phyloP scores from a whole-genome alignment of 2,797 vertebrate genomes.

The Falco rusticolus region DNA sequence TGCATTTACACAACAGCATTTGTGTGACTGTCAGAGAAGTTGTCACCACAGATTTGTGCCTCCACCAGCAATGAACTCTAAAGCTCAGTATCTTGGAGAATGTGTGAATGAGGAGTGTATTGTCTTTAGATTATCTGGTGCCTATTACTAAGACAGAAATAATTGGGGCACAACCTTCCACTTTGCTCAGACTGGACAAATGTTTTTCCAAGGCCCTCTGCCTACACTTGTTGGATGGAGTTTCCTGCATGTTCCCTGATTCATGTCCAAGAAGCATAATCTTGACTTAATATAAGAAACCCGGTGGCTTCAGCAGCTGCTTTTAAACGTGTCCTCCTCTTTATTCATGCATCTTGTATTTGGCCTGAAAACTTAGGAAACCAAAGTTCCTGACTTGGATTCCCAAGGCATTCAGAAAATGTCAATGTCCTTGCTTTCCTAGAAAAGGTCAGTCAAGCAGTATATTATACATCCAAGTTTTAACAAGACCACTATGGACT shows the following conservation, averaged over 20 bases:
- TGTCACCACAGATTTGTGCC: background rate
- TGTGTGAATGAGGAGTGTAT: background rate
- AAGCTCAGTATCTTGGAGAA: background rate
- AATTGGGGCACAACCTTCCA: background rate
- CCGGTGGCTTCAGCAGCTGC: background rate
- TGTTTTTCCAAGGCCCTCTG: background rate
- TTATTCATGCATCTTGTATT: background rate
- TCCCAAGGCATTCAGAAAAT: background rate
- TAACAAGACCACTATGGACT: slow-evolving; percentile 53
- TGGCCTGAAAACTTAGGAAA: background rate
- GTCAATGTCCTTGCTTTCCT: background rate
- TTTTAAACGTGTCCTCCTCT: background rate
- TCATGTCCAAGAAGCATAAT: background rate
- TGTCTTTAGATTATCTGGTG: background rate
- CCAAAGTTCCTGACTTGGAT: background rate
- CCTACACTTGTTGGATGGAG: background rate
- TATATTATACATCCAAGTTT: slow-evolving; percentile 64
- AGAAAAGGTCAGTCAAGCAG: slow-evolving; percentile 58
- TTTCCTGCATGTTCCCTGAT: background rate
- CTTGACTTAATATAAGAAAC: background rate
- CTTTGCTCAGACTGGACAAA: background rate
- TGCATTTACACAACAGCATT: background rate
- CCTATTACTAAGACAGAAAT: background rate
- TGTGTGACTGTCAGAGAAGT: background rate
- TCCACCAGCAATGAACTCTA: background rate